These are phyloP conservation scores for Sanderia malayensis DNA, from an alignment of 30 jellyfish, hydroid and myxozoan genomes.

Conservation along the genomic window DNA sequence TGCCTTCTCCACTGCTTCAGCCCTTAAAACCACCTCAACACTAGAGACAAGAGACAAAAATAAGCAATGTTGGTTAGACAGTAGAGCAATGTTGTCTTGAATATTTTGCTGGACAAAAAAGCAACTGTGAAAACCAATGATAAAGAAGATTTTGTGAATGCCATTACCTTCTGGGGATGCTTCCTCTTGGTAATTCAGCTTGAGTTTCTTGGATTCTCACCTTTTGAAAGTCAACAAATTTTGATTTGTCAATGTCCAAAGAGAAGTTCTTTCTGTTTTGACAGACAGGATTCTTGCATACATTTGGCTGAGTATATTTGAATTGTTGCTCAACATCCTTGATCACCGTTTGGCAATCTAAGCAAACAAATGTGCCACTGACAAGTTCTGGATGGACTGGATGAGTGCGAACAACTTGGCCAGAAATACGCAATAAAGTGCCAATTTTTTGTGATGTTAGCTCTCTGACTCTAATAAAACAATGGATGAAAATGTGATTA, in stretches of 20 bases:
- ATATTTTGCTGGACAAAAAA: no score
- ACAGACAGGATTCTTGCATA: slow-evolving; percentile 96
- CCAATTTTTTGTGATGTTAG: slow-evolving; percentile 96
- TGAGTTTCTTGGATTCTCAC: slow-evolving; percentile 99
- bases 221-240: slow-evolving; percentile 98
- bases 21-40: slow-evolving; percentile 95
- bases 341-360: slow-evolving; percentile 93
- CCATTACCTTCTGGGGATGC: slow-evolving; percentile 97
- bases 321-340: slow-evolving; percentile 98
- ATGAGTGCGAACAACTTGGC: slow-evolving; percentile 99
- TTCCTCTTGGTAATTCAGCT: slow-evolving; percentile 99
- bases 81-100: no score
- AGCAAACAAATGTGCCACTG: slow-evolving; percentile 94
- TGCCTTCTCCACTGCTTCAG: slow-evolving; percentile 99
- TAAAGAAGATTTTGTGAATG: not conserved
- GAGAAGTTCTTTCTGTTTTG: slow-evolving; percentile 86
- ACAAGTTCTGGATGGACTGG: slow-evolving; percentile 99
- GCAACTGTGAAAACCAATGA: not conserved
- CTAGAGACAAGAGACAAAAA: no score
- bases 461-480: slow-evolving; percentile 86
- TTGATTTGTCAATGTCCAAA: slow-evolving; percentile 94
- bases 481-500: no score
- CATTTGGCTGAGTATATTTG: slow-evolving; percentile 98
- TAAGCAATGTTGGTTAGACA: no score
- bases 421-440: slow-evolving; percentile 87